These are phyloP conservation scores for Thereva unica DNA, from an alignment of 2,888 invertebrate species.

Conservation along the genomic window DNA sequence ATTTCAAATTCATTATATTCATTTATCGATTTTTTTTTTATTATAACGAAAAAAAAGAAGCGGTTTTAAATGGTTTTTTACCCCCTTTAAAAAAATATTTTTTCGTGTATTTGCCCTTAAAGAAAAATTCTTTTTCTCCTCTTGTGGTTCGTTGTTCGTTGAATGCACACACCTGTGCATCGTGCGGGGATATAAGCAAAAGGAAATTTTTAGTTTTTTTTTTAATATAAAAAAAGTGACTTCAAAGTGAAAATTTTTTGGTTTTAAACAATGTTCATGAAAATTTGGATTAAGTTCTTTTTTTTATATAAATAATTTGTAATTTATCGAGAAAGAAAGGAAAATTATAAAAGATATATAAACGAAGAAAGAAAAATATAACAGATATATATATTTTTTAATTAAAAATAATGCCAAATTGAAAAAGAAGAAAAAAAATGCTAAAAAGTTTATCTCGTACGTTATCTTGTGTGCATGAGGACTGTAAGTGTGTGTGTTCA, in stretches of 20 bases:
- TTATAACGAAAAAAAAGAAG: background rate
- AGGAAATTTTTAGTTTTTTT: too few species aligned
- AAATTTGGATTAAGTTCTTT: too few species aligned
- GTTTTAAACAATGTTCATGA: too few species aligned
- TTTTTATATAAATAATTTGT: too few species aligned
- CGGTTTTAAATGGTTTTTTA: background rate
- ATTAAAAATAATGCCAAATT: conserved; percentile 10
- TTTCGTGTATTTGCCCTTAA: conserved; percentile 20
- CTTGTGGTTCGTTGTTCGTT: conserved; percentile 4
- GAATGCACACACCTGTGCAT: conserved; percentile 37
- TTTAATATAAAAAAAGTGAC: too few species aligned
- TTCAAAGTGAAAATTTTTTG: too few species aligned
- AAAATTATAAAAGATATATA: too few species aligned
- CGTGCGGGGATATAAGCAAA: background rate
- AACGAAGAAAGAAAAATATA: too few species aligned
- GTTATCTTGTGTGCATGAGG: conserved; percentile 40
- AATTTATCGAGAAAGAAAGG: too few species aligned
- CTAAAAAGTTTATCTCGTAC: conserved; percentile 42
- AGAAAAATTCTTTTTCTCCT: conserved; percentile 14
- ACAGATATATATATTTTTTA: background rate
- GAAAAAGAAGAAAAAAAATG: conserved; percentile 34
- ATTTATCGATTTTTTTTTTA: conserved; percentile 12
- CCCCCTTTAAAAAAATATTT: conserved; percentile 9
- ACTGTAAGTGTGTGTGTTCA: conserved; percentile 36
- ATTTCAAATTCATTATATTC: background rate